Conservation (phyloP, 2,888 invertebrate species). For the Ecliptopera silaceata region DNA sequence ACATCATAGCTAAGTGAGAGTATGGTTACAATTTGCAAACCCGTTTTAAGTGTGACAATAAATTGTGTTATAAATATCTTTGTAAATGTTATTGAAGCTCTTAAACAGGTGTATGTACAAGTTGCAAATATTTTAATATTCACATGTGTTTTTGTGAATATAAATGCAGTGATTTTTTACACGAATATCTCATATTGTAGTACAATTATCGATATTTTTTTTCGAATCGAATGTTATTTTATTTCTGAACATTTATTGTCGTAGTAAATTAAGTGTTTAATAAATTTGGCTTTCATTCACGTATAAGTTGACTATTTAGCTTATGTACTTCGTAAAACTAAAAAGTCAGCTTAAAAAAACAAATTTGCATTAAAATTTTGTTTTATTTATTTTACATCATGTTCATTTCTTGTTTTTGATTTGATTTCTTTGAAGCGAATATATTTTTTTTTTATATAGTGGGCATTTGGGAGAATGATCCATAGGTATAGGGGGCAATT, state of each 20-base stretch:
- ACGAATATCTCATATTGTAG: too few species aligned
- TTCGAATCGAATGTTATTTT: too few species aligned
- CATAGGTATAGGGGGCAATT: background rate
- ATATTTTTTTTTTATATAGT: too few species aligned
- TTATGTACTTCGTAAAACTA: constrained; percentile 7
- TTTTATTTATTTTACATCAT: constrained; percentile 12
- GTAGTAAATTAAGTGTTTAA: background rate
- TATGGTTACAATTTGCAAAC: constrained; percentile 7
- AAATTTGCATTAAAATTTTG: constrained; percentile 14
- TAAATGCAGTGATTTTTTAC: too few species aligned
- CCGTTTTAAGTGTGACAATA: constrained; percentile 4
- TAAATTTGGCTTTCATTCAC: constrained; percentile 27
- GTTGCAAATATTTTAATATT: background rate
- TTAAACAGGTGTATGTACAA: constrained; percentile 11
- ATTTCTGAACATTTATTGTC: background rate
- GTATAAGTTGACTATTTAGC: constrained; percentile 12
- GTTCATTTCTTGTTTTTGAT: background rate
- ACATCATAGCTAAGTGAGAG: background rate
- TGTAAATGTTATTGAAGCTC: background rate
- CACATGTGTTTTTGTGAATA: background rate
- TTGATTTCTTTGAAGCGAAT: too few species aligned
- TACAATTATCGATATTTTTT: too few species aligned
- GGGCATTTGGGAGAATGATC: background rate
- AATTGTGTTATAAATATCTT: background rate
- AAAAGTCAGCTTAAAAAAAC: constrained; percentile 18